Base-by-base conservation (phyloP, 2,113 vertebrate genomes). In the Oreotrochilus melanogaster region DNA sequence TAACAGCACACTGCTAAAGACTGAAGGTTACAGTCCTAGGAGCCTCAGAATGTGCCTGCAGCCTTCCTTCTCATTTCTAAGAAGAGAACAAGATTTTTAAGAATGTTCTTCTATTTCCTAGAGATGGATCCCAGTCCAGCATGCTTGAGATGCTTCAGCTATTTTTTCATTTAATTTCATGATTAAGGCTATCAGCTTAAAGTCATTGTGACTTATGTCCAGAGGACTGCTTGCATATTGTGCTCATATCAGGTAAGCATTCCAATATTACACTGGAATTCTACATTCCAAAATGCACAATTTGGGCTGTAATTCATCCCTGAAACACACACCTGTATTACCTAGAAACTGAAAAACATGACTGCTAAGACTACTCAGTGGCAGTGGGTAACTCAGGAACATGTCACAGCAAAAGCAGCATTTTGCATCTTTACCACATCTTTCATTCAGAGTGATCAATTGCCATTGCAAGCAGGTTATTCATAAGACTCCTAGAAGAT, bases 21-120 rank as follows among this genome's bases (percentile, higher is more conserved):
- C 76, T 91, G 76, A 43, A 90, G 85, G 89, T 95, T 88, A 17
- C 0, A 25, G 18, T 88, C 85, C 90, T 72, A 23, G 72, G 74
- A 93, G 60, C 47, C 66, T 89, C 88, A 89, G 95, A 95, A 96
- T 93, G 67, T 23, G 88, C 75, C 85, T 64, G 58, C 47, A 86
- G 74, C 78, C 23, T 82, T 79, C 18, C 12, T 14, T 39, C 82
- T 51, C 67, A 48, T 80, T 93, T 83, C 60, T 18, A 35, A 86
- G 67, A 7, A 54, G 47, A 66, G 27, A 60, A 76, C 14, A 69
- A 64, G 69, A 76, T 5, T n/a, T 78, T 89, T 24, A 67, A 81
- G 57, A 54, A 60, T 74, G 19, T 85, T 82, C 7, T 67, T 76
- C 51, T 85, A 0, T 88, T 92, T 91, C 74, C 51, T 65, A 73